Conservation (phyloP, 1,140 invertebrate genomes). For the Lutraria rhynchaena region DNA sequence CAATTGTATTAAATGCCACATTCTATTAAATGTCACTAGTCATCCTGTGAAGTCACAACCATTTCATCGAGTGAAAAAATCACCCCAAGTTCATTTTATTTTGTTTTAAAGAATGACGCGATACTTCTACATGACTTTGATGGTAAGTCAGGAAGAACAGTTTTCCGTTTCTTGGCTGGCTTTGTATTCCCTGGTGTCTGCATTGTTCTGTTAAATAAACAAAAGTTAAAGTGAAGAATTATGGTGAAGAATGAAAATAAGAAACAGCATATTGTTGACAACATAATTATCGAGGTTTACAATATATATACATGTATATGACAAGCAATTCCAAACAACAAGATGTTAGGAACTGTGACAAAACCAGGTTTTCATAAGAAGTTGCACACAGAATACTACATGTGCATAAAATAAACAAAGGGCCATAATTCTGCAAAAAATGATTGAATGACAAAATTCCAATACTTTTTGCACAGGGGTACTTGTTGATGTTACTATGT, state of each 20-base stretch:
- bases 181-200: neutral
- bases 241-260: neutral
- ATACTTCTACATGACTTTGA: constrained; percentile 24
- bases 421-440: no score
- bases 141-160: neutral
- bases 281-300: neutral
- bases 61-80: no score
- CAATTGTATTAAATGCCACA: no score
- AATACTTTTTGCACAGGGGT: neutral
- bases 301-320: neutral
- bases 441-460: neutral
- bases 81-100: no score
- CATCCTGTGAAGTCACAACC: no score
- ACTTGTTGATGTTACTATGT: no score
- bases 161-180: constrained; percentile 10
- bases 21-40: no score
- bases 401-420: no score
- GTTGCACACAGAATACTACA: no score
- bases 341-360: neutral
- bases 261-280: neutral
- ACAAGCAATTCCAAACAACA: neutral
- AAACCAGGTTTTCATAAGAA: no score
- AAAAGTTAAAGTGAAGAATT: no score
- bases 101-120: constrained; percentile 23
- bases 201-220: neutral